Conservation (phyloP, 2,888 invertebrate species). For the Crocallis elinguaria region DNA sequence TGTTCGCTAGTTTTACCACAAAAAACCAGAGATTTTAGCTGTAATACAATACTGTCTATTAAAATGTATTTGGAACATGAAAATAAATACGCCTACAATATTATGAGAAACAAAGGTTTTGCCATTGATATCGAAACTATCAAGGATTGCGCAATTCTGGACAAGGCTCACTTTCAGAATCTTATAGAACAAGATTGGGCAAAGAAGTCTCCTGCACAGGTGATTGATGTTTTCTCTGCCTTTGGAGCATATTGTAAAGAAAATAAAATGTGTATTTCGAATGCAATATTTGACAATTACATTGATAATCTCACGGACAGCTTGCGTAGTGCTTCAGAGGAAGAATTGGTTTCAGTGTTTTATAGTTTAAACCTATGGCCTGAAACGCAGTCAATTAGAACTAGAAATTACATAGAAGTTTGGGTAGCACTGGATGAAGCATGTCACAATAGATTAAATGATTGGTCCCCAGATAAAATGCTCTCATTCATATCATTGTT, state of each 20-base stretch:
- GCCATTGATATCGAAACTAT: conserved; percentile 46
- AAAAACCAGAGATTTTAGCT: conserved; percentile 49
- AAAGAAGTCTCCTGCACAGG: conserved; percentile 49
- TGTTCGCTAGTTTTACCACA: conserved; percentile 30
- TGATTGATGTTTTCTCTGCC: conserved; percentile 60
- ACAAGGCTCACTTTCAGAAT: conserved; percentile 52
- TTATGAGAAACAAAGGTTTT: conserved; percentile 70
- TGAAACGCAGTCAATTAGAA: conserved; percentile 72
- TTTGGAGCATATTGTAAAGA: conserved; percentile 63
- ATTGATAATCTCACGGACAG: conserved; percentile 78
- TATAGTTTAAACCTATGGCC: conserved; percentile 81
- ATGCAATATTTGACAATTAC: conserved; percentile 67
- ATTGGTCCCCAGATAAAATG: conserved; percentile 82
- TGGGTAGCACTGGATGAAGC: conserved; percentile 89
- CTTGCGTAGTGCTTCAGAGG: conserved; percentile 81
- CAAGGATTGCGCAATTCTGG: conserved; percentile 28
- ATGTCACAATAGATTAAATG: conserved; percentile 74
- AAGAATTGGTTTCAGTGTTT: conserved; percentile 83
- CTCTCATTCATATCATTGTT: conserved; percentile 87
- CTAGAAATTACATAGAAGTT: conserved; percentile 86
- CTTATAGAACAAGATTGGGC: conserved; percentile 57
- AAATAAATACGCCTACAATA: conserved; percentile 68
- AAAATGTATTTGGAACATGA: conserved; percentile 74
- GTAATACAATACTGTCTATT: conserved; percentile 41
- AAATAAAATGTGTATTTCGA: conserved; percentile 63